Evolutionary conservation across 1,140 invertebrate species (phyloP), one percentile per base, ranked within the genome.

Genomic region (Tenebrio molitor): DNA sequence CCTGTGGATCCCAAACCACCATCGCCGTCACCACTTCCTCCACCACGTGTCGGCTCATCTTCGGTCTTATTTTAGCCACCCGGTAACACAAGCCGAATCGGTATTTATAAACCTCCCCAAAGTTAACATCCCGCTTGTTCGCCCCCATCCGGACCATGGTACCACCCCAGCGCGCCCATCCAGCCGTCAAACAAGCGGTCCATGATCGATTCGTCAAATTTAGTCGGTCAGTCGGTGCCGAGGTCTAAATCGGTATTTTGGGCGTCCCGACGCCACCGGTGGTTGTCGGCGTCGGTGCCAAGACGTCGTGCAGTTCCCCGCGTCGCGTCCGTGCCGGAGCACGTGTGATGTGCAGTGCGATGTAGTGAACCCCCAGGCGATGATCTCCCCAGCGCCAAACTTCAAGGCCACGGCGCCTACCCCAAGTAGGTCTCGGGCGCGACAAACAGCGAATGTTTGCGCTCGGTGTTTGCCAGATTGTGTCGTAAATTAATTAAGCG

Each of bases 351-450:
- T 71, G 71, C 74, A 73, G 75, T 53, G 78, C 81, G 81, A 82
- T 82, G 80, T 80, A 81, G 29, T 71, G n/a, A 14, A 16, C 14
- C 2, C 23, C n/a, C n/a, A n/a, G n/a, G 46, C 25, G 17, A 79
- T 79, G 78, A 78, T 77, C 23, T 44, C 77, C n/a, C 78, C 78
- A 14, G 87, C 87, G 77, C 91, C 91, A 72, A 91, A 89, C 82
- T 93, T 93, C 86, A 92, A 92, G 87, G 91, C 91, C 78, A 90
- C 89, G 77, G 89, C 91, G 76, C 86, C 88, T 46, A 88, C 88
- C 77, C 87, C 90, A 92, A 91, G 91, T 92, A 92, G 3, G 19
- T 64, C 17, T 39, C 36, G 12, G 7, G 5, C 2, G 36, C 36
- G 29, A 4, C 4, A 5, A 33, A 33, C 4, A 33, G 7, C 36